Conservation (phyloP, 2,888 invertebrate genomes). For the Nemotelus pantherinus region DNA sequence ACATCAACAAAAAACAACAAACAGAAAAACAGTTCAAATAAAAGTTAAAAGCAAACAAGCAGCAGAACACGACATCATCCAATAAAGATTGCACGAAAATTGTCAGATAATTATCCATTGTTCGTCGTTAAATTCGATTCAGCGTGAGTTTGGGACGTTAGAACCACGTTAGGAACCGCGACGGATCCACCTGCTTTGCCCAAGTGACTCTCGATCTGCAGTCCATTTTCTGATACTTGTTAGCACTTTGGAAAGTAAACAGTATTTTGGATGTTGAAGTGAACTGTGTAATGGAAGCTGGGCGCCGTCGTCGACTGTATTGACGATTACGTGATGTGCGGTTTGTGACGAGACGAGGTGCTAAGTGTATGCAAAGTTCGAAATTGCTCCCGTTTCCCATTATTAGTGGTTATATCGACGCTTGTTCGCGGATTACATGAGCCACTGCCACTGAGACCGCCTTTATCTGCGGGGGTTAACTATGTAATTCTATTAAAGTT, state of each 20-base stretch:
- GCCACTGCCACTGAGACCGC: not conserved
- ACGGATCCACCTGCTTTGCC: not conserved
- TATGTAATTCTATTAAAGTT: not conserved
- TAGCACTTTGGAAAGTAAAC: not conserved
- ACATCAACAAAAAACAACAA: no score
- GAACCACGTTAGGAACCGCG: not conserved
- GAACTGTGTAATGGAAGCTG: not conserved
- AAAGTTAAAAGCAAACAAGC: not conserved
- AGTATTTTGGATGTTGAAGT: not conserved
- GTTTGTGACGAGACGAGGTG: constrained; percentile 30
- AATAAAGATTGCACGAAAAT: constrained; percentile 16
- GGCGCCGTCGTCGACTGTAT: not conserved
- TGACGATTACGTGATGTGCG: constrained; percentile 30
- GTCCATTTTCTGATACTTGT: not conserved
- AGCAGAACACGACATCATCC: not conserved
- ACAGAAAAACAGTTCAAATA: not conserved
- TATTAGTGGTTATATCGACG: constrained; percentile 8
- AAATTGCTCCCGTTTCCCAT: not conserved
- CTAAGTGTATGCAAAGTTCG: constrained; percentile 28
- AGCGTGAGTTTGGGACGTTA: not conserved
- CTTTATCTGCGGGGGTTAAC: not conserved
- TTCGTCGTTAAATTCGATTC: constrained; percentile 32
- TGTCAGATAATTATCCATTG: constrained; percentile 24
- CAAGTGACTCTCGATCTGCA: no score
- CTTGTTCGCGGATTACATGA: constrained; percentile 4